Base-by-base conservation (phyloP, 2,113 vertebrate genomes). In the Pseudopipra pipra region DNA sequence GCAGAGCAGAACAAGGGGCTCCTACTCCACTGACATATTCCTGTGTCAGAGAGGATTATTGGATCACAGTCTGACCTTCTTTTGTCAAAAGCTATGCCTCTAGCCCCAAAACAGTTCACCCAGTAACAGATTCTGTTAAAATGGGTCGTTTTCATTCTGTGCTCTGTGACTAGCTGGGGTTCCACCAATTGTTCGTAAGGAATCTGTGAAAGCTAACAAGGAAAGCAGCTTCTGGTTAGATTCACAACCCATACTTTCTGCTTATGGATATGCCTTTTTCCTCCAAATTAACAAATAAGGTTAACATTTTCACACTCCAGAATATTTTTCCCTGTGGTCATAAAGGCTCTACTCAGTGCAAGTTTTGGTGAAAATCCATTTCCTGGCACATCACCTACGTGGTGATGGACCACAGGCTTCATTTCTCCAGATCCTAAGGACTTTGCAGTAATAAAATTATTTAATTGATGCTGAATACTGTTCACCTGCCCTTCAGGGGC, bases 21-120 rank as follows among this genome's bases (percentile, higher is more conserved):
- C 12, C 5, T n/a, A 2, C 7, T 52, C 30, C 52, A 62, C 61
- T 31, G 19, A 6, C 13, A 3, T 2, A 0, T 52, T 65, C 51
- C 25, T n/a, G 52, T 11, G 56, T 82, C 61, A 82, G 46, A 37
- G 20, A 35, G 16, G 3, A 5, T 71, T 78, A 13, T 3, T 46
- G 43, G 43, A 27, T 37, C 62, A 4, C 19, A 15, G 4, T 62
- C 41, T 75, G 46, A 75, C 17, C 21, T 78, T 15, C 21, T 83
- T 82, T 75, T 87, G 35, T 85, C 71, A 55, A 27, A 83, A 90
- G 6, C 23, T 62, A 8, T 28, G 37, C 7, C 18, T 88, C 35
- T 52, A 84, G n/a, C 12, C 41, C 41, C 14, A 8, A 31, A 62
- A 4, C 41, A 70, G 8, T 49, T 76, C 47, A 43, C 12, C 1